phyloP scores from a whole-genome alignment of 2,888 invertebrate genomes.

The Dilophus febrilis region DNA sequence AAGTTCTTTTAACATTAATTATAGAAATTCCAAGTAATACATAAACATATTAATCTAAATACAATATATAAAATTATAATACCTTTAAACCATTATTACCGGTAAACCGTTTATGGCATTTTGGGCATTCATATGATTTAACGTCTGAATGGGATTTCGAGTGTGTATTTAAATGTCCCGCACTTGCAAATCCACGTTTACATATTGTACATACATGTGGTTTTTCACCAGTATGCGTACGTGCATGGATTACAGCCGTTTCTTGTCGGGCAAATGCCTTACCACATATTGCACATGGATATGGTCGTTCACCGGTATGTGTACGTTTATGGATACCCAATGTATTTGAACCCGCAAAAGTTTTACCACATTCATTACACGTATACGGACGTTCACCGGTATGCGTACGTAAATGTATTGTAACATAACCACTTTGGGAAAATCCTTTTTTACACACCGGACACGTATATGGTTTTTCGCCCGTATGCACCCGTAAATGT shows the following conservation, averaged over 20 bases:
- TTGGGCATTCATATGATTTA: conserved; percentile 10
- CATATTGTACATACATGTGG: conserved; percentile 13
- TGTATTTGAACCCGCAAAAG: conserved; percentile 14
- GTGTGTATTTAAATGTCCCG: conserved; percentile 13
- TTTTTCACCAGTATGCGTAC: conserved; percentile 13
- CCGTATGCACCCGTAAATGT: conserved; percentile 7
- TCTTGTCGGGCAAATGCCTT: conserved; percentile 13
- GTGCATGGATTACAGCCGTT: conserved; percentile 11
- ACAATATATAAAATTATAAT: background rate
- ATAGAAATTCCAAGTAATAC: too few species aligned
- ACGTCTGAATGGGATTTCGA: conserved; percentile 12
- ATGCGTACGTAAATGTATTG: conserved; percentile 9
- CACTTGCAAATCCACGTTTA: conserved; percentile 12
- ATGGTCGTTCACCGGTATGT: conserved; percentile 13
- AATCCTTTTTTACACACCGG: conserved; percentile 5
- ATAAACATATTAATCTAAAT: too few species aligned
- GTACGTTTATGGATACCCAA: conserved; percentile 14
- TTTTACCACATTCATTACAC: conserved; percentile 12
- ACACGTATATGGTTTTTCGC: conserved; percentile 7
- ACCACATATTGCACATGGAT: conserved; percentile 11
- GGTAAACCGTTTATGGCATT: conserved; percentile 11
- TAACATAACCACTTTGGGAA: conserved; percentile 7
- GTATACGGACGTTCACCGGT: conserved; percentile 9
- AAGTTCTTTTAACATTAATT: too few species aligned
- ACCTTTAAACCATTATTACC: conserved; percentile 13